A percentile compares a stretch with the other conserved stretches of the same genome.
These are phyloP conservation scores for Styela plicata DNA, from an alignment of 23 tunicate genomes.

Conservation along the genomic window DNA sequence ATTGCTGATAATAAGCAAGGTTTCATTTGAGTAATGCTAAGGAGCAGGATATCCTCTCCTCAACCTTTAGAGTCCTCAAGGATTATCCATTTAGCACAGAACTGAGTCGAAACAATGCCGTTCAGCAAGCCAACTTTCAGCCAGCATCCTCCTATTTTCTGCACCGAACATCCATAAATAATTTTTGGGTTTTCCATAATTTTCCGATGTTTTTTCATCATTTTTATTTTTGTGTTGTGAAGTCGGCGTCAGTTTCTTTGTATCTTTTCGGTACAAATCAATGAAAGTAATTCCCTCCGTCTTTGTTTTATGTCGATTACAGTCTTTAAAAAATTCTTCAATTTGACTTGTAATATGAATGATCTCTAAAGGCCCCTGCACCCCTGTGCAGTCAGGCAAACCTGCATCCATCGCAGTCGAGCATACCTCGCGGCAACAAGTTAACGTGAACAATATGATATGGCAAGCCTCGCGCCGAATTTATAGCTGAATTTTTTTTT, in stretches of 20 bases:
- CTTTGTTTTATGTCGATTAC: not conserved
- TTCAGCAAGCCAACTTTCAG: not conserved
- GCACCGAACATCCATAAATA: not conserved
- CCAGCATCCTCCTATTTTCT: not conserved
- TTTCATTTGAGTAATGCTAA: constrained; percentile 12
- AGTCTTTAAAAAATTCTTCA: not conserved
- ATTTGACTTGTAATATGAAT: not conserved
- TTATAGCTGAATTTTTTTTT: too few relatives aligned
- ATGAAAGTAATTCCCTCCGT: not conserved
- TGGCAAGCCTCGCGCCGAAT: too few relatives aligned
- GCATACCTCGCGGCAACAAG: not conserved
- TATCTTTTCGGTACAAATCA: too few relatives aligned
- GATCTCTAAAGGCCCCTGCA: not conserved
- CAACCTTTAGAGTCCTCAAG: constrained; percentile 42
- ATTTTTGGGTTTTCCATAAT: too few relatives aligned
- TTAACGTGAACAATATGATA: too few relatives aligned
- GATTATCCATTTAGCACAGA: constrained; percentile 23
- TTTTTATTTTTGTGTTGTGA: not conserved
- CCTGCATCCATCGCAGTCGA: not conserved
- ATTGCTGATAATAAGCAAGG: constrained; percentile 13
- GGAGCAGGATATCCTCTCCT: constrained; percentile 39
- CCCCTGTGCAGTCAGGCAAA: not conserved
- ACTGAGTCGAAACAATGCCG: not conserved
- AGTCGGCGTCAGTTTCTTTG: not conserved
- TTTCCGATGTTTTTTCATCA: not conserved